phyloP scores from a whole-genome alignment of 2,113 vertebrate species.

The Pimephales promelas region DNA sequence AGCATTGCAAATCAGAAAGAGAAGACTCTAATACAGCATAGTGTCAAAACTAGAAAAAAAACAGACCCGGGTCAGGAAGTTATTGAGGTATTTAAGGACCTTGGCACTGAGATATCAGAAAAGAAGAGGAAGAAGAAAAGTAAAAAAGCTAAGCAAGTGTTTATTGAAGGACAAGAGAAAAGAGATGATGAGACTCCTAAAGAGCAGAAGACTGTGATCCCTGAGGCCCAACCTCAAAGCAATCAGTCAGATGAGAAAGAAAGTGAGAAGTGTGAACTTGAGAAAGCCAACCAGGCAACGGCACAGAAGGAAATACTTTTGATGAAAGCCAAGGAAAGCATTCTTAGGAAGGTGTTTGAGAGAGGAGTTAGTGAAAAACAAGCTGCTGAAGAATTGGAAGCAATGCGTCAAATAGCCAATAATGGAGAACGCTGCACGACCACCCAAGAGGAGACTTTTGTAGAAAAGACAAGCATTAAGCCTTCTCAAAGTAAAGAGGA shows the following conservation, averaged over 20 bases:
- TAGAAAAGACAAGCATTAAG: not conserved
- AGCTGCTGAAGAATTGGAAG: slow-evolving; percentile 71
- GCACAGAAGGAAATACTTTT: slow-evolving; percentile 71
- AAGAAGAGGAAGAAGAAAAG: slow-evolving; percentile 71
- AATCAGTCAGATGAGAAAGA: slow-evolving; percentile 47
- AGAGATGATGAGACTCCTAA: slow-evolving; percentile 37
- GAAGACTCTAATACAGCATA: not conserved
- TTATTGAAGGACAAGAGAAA: slow-evolving; percentile 21
- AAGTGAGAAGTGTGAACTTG: slow-evolving; percentile 48
- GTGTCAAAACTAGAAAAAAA: not conserved
- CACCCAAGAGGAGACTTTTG: not conserved
- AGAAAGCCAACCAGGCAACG: slow-evolving; percentile 57
- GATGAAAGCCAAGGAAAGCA: slow-evolving; percentile 76
- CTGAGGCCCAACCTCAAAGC: not conserved
- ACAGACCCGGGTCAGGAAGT: slow-evolving; percentile 4
- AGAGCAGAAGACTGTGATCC: slow-evolving; percentile 39
- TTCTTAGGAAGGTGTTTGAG: slow-evolving; percentile 76
- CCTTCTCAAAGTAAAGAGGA: slow-evolving; percentile 36
- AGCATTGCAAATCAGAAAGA: not conserved
- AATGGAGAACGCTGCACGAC: slow-evolving; percentile 59
- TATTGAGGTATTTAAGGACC: not conserved
- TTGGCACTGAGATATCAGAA: slow-evolving; percentile 50
- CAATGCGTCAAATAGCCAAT: slow-evolving; percentile 62
- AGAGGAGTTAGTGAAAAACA: slow-evolving; percentile 71
- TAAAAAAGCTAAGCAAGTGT: slow-evolving; percentile 67